phyloP scores from a whole-genome alignment of 2,888 invertebrate genomes.

The Therioaphis trifolii region DNA sequence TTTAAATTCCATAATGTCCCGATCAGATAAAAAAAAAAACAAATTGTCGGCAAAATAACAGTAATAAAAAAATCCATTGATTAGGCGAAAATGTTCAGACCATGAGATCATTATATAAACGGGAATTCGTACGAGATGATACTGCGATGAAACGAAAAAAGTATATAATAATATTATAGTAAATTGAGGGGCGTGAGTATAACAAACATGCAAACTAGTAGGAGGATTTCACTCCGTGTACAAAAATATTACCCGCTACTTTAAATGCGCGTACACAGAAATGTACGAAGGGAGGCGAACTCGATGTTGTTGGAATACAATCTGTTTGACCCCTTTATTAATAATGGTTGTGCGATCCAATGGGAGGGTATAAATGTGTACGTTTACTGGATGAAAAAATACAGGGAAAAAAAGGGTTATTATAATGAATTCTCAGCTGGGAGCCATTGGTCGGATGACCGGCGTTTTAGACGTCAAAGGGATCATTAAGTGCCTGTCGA shows the following conservation, averaged over 20 bases:
- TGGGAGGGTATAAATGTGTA: background rate
- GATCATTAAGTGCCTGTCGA: slow-evolving; percentile 43
- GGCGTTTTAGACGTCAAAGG: slow-evolving; percentile 48
- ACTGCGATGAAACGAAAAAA: background rate
- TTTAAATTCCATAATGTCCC: slow-evolving; percentile 41
- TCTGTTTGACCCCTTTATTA: slow-evolving; percentile 11
- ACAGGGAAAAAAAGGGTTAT: slow-evolving; percentile 31
- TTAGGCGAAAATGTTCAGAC: slow-evolving; percentile 18
- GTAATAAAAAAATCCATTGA: slow-evolving; percentile 38
- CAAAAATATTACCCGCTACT: slow-evolving; percentile 21
- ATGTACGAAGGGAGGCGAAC: too few relatives aligned
- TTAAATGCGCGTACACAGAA: background rate
- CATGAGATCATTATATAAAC: slow-evolving; percentile 30
- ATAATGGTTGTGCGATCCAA: background rate
- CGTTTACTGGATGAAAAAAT: background rate
- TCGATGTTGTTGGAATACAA: slow-evolving; percentile 28
- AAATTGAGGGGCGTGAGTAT: background rate
- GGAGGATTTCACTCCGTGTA: background rate
- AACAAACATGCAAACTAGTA: too few relatives aligned
- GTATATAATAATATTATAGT: too few relatives aligned
- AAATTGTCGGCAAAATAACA: slow-evolving; percentile 32
- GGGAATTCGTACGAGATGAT: background rate
- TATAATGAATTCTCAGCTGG: slow-evolving; percentile 41
- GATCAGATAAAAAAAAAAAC: slow-evolving; percentile 50
- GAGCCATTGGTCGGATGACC: slow-evolving; percentile 51